Evolutionary conservation across 2,888 invertebrate species (phyloP), one percentile per base, ranked within the genome.

Genomic region (Teleiodes luculella): DNA sequence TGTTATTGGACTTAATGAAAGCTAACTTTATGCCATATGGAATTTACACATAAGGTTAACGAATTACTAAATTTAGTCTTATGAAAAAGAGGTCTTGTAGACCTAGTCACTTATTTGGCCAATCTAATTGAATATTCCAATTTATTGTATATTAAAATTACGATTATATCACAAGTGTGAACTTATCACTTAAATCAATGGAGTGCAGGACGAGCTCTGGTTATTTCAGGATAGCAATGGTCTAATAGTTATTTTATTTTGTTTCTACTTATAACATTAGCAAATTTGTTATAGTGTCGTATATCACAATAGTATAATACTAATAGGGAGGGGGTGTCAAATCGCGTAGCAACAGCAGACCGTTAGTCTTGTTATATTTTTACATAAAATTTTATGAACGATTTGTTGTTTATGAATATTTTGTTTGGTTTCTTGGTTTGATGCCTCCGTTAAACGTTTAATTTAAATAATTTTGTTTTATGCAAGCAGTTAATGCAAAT

Each of bases 11-110:
- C 86, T 87, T 88, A 86, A 87, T 87, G 88, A 87, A 89, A 88
- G 89, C 87, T 86, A 86, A 89, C 84, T 86, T 85, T 87, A 89
- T 88, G 89, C 89, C 89, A 89, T 89, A 88, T 80, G 89, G 88
- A 88, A 87, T 87, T 88, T 84, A 84, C 74, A 87, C 87, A 86
- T 88, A 88, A 88, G 87, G 84, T 86, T 88, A 86, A 89, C 89
- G 89, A 89, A 89, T 88, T 89, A 87, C 87, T 89, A 88, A 89
- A 89, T 84, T 86, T 87, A 87, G 87, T 82, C 78, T 87, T 85
- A 87, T 82, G 82, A 83, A 81, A 81, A 78, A 73, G 78, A 72
- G 89, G 87, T 87, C 87, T 79, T 83, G 77, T 74, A 74, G 87
- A 85, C 89, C 89, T 85, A 88, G 89, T 88, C 89, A 87, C 85